Evolutionary conservation across 2,797 vertebrate species (phyloP), one percentile per base, ranked within the genome.

Genomic region (Melanotaenia trifasciata): DNA sequence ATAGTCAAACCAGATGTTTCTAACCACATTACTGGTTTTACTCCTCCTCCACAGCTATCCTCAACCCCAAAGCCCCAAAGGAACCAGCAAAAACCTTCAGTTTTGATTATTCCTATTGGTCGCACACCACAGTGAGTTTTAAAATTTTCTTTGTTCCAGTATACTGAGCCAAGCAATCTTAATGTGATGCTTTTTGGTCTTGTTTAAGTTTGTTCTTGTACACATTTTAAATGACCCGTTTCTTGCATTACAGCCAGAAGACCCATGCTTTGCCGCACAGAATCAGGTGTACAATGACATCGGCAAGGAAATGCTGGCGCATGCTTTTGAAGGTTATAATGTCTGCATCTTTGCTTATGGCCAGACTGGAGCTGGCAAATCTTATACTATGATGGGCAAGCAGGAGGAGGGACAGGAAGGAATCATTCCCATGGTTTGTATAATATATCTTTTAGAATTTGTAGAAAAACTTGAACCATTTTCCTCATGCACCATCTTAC

Each of bases 311-410:
- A 99, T 99, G 98, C 94, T 99, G 70, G 90, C 94, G 54, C 98
- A 99, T 1, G 97, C 98, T 54, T 99, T 99, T 26, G 98, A 99
- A 78, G 98, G 98, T 74, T 99, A 99, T 91, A 99, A 99, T 0
- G 98, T 99, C 0, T 99, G 98, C 89, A 99, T 99, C 82, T 99
- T 99, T 78, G 98, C 98, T 56, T 99, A 99, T 43, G 98, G 98
- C 74, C 98, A 99, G 94, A 99, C 98, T 2, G 98, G 98, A 87
- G 94, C 98, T 86, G 98, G 98, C 64, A 99, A 99, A 78, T 99
- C 98, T 75, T 99, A 99, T 66, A 99, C 98, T 0, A 99, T 99
- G 98, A 99, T 99, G 98, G 98, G 98, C 78, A 99, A 96, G 83
- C 98, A 99, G 90, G 98, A 99, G 83, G 97, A 98, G 81, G 96